phyloP scores from a whole-genome alignment of 2,888 invertebrate species.

The Muscina levida region DNA sequence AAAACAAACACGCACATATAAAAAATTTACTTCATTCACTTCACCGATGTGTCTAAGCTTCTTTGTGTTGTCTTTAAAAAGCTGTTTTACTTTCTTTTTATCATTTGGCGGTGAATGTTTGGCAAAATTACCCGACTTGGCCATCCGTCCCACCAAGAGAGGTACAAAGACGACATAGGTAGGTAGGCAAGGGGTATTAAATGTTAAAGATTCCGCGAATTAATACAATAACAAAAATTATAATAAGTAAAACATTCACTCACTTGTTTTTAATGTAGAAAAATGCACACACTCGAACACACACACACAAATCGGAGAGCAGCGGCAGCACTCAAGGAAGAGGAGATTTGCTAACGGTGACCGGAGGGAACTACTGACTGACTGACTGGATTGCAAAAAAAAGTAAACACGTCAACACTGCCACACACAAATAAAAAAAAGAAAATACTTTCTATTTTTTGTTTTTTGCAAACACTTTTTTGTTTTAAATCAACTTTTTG shows the following conservation, averaged over 20 bases:
- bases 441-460: constrained; percentile 46
- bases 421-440: constrained; percentile 6
- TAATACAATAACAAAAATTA: background rate
- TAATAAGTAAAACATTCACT: constrained; percentile 3
- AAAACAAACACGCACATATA: no score
- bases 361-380: constrained; percentile 23
- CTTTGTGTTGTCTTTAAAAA: no score
- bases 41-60: no score
- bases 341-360: no score
- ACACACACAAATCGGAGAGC: no score
- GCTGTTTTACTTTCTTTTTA: background rate
- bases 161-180: no score
- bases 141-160: no score
- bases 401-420: constrained; percentile 62
- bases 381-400: constrained; percentile 42
- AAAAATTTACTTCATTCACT: no score
- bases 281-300: constrained; percentile 25
- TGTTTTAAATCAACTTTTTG: background rate
- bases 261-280: constrained; percentile 29
- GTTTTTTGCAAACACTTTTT: constrained; percentile 1
- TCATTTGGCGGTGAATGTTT: background rate
- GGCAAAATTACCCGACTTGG: constrained; percentile 41
- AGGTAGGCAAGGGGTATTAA: no score
- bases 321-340: no score
- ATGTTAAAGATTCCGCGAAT: background rate